Evolutionary conservation across 1,140 invertebrate species (phyloP).

Genomic region (Pteromalus puparum): DNA sequence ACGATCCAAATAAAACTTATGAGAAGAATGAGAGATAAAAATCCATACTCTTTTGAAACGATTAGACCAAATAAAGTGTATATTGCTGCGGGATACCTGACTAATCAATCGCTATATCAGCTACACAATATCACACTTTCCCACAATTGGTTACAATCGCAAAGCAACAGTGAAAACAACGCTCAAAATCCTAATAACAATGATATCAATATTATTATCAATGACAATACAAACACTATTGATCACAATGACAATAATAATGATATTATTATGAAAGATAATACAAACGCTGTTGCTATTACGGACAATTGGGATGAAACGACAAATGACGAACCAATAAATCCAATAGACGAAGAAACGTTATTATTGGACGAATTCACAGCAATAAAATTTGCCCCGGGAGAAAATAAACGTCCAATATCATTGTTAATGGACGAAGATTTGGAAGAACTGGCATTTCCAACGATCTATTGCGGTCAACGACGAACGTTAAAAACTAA

Average conservation of each 20-base stretch:
- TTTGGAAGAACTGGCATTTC: too few species aligned
- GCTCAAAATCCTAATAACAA: background rate
- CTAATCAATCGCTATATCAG: background rate
- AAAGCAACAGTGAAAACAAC: background rate
- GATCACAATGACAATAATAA: background rate
- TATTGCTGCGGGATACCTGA: constrained; percentile 24
- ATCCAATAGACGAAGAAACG: background rate
- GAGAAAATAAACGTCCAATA: too few species aligned
- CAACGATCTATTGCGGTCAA: too few species aligned
- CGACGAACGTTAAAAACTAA: too few species aligned
- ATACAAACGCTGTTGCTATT: background rate
- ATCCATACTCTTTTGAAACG: constrained; percentile 36
- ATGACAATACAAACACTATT: too few species aligned
- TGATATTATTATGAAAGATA: constrained; percentile 13
- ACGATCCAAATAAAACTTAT: constrained; percentile 43
- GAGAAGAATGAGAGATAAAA: constrained; percentile 49
- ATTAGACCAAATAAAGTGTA: constrained; percentile 41
- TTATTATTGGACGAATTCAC: too few species aligned
- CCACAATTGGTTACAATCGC: constrained; percentile 1
- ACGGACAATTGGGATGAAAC: constrained; percentile 41
- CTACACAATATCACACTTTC: constrained; percentile 3
- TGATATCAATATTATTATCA: too few species aligned
- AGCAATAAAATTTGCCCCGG: too few species aligned
- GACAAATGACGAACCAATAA: constrained; percentile 40
- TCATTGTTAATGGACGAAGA: too few species aligned